A percentile compares a stretch with the other conserved stretches of the same genome.
phyloP scores from a whole-genome alignment of 2,113 vertebrate species.

The Ammospiza nelsoni region DNA sequence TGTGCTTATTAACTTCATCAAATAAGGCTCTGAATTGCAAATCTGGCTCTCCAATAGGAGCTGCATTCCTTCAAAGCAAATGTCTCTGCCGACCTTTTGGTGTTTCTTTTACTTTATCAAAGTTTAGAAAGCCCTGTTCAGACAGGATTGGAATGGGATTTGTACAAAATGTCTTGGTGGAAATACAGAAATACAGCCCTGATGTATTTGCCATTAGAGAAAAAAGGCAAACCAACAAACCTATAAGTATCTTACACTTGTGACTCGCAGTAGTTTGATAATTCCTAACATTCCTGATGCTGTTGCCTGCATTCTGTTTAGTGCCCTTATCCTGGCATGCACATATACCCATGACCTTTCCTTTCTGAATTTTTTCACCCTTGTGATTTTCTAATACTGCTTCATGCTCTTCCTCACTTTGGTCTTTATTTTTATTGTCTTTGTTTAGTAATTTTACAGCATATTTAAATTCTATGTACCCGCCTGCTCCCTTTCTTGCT shows the following conservation, averaged over 20 bases:
- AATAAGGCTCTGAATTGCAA: slow-evolving; percentile 13
- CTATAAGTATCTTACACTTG: background rate
- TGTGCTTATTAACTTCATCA: background rate
- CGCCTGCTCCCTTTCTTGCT: background rate
- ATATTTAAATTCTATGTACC: background rate
- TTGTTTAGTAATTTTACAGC: background rate
- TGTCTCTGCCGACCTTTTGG: background rate
- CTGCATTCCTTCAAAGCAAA: background rate
- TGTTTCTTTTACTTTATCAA: background rate
- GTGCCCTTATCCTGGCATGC: background rate
- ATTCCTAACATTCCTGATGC: background rate
- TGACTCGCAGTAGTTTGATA: background rate
- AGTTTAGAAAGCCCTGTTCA: background rate
- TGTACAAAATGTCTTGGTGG: background rate
- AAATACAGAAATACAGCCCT: background rate
- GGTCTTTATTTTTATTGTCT: background rate
- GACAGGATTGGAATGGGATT: background rate
- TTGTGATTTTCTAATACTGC: background rate
- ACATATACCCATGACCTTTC: background rate
- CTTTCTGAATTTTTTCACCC: background rate
- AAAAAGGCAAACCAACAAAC: background rate
- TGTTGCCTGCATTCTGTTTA: background rate
- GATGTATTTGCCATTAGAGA: background rate
- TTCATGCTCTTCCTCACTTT: background rate
- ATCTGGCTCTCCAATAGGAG: background rate